Conservation (phyloP, 2,888 invertebrate genomes). For the Baccha elongata region DNA sequence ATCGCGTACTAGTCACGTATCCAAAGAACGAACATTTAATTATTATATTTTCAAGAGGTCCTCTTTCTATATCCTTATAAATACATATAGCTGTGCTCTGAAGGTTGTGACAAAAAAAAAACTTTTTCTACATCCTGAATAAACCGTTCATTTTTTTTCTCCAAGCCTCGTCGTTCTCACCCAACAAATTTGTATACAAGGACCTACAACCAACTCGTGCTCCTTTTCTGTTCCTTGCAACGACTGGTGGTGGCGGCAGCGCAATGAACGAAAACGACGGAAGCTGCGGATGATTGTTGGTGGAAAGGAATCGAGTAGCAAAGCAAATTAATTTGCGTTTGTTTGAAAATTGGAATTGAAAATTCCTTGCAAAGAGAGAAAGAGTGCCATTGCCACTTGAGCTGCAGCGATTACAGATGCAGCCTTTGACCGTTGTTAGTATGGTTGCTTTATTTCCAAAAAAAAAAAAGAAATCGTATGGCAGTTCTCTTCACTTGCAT, state of each 20-base stretch:
- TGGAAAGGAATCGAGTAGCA: conserved; percentile 53
- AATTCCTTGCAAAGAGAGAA: conserved; percentile 35
- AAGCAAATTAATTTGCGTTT: conserved; percentile 73
- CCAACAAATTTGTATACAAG: conserved; percentile 38
- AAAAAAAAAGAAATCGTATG: conserved; percentile 17
- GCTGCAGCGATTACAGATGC: conserved; percentile 22
- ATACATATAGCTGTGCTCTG: neutral
- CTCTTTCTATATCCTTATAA: conserved; percentile 14
- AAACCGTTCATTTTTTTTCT: neutral
- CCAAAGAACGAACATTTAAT: conserved; percentile 59
- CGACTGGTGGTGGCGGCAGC: conserved; percentile 8
- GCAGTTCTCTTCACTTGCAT: conserved; percentile 11
- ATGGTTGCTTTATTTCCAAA: neutral
- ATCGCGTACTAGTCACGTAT: conserved; percentile 72
- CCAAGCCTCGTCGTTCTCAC: conserved; percentile 1
- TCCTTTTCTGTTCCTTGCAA: conserved; percentile 10
- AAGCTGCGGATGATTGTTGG: conserved; percentile 55
- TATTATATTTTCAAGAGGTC: conserved; percentile 57
- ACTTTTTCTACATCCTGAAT: conserved; percentile 18
- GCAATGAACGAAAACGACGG: conserved; percentile 9
- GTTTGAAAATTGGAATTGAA: conserved; percentile 72
- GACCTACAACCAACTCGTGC: neutral
- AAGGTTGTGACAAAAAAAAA: conserved; percentile 59
- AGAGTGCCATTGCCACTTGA: conserved; percentile 33
- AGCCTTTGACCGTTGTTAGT: conserved; percentile 40